Conservation (phyloP, 2,888 invertebrate species). For the Heliconius ethilla region DNA sequence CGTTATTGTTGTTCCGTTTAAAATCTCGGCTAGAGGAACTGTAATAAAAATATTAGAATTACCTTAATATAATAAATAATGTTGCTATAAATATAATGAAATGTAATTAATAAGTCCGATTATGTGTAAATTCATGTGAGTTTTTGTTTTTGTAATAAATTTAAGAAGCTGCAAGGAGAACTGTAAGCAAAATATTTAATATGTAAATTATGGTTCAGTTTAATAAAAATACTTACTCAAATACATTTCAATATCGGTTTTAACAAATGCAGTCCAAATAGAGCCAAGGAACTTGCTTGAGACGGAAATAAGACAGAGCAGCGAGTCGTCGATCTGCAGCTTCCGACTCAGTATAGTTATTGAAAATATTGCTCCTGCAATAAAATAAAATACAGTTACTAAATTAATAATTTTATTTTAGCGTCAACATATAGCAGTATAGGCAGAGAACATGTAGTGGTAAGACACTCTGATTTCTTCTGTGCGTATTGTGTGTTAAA, state of each 20-base stretch:
- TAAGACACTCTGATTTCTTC: neutral
- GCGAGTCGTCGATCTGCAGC: conserved; percentile 68
- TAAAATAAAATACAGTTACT: neutral
- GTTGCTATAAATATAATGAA: neutral
- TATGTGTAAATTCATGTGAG: neutral
- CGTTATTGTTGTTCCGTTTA: conserved; percentile 72
- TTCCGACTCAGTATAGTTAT: conserved; percentile 70
- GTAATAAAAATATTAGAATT: neutral
- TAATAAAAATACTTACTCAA: conserved; percentile 57
- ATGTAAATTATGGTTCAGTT: too few species aligned
- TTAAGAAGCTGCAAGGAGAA: too few species aligned
- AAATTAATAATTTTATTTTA: neutral
- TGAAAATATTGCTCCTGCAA: conserved; percentile 72
- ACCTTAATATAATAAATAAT: neutral
- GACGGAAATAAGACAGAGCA: conserved; percentile 72
- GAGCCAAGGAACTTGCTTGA: conserved; percentile 70
- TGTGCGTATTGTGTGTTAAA: neutral
- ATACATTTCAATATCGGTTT: conserved; percentile 71
- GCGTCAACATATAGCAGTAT: neutral
- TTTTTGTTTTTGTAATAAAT: too few species aligned
- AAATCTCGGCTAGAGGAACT: conserved; percentile 71
- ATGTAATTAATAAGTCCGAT: neutral
- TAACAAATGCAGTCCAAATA: conserved; percentile 73
- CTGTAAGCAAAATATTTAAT: too few species aligned
- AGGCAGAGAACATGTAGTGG: neutral